These are phyloP conservation scores for Coenobita brevimanus DNA, from an alignment of 1,140 invertebrate genomes.

Conservation along the genomic window DNA sequence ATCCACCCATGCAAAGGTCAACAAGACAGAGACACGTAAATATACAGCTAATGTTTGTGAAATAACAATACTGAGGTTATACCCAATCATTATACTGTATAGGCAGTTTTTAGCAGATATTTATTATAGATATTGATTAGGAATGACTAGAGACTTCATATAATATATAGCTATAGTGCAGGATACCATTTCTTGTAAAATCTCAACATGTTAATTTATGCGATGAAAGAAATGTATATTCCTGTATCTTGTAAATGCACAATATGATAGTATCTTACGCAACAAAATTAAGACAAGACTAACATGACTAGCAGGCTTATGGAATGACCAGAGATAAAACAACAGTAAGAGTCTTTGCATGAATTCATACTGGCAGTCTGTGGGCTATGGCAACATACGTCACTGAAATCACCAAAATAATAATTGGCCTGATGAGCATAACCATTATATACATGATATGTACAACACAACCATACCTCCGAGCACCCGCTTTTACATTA, in stretches of 20 bases:
- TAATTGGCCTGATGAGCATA: conserved; percentile 58
- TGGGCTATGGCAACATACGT: conserved; percentile 64
- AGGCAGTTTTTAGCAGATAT: conserved; percentile 62
- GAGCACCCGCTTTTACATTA: conserved; percentile 60
- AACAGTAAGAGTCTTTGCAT: conserved; percentile 57
- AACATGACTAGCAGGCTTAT: conserved; percentile 64
- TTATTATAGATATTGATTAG: conserved; percentile 64
- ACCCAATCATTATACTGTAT: conserved; percentile 38
- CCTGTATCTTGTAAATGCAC: conserved; percentile 63
- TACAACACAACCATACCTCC: conserved; percentile 64
- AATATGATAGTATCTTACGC: conserved; percentile 58
- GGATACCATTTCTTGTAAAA: conserved; percentile 55
- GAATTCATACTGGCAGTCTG: conserved; percentile 43
- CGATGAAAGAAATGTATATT: conserved; percentile 65
- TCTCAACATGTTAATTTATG: conserved; percentile 66
- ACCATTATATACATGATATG: conserved; percentile 65
- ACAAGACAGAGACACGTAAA: conserved; percentile 40
- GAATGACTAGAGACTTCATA: conserved; percentile 64
- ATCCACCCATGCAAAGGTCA: no score
- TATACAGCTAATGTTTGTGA: conserved; percentile 48
- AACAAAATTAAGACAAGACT: conserved; percentile 64
- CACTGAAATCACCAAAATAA: conserved; percentile 65
- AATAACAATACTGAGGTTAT: conserved; percentile 57
- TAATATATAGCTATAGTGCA: conserved; percentile 62
- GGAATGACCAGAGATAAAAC: conserved; percentile 66